Base-by-base conservation (phyloP, 2,888 invertebrate species). In the Tetragonisca angustula region DNA sequence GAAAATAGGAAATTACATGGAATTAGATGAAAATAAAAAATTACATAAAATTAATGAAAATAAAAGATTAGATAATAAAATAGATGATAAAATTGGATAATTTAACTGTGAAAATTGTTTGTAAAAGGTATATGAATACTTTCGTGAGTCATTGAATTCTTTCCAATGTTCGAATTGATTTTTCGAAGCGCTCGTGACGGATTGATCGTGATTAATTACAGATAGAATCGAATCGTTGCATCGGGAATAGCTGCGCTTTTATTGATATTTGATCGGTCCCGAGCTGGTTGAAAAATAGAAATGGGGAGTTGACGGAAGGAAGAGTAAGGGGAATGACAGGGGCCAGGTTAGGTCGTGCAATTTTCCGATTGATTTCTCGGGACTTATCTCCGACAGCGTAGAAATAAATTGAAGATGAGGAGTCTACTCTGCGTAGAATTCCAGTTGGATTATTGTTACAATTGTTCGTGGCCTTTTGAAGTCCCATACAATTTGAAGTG, bases 191-290 rank as follows among this genome's bases (percentile, higher is more conserved):
- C 50, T 24, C 49, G 15, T 24, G n/a, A 43, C 69, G 62, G 67
- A 68, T n/a, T 24, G 73, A 49, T 32, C 17, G 27, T 52, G 59
- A 72, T 81, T 61, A 81, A 68, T 72, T 27, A 70, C 5, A 1
- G 43, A 43, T 11, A 43, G 9, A 27, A 43, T n/a, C n/a, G 71
- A 61, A 36, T 49, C 52, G 69, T 9, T 43, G 43, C 9, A 1
- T 43, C 43, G n/a, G 59, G 43, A 54, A 72, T 36, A 56, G 64
- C 56, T 32, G 56, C 50, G 32, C 68, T 62, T 77, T 54, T 56
- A 62, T 72, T 72, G 77, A 77, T 56, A 70, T 71, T 67, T 70
- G 59, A 65, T 80, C 72, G 72, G 73, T n/a, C 32, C 54, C 54
- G 27, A 27, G 27, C 2, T 49, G 67, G 56, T 73, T 52, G 72